A percentile compares a stretch with the other conserved stretches of the same genome.
Conservation (phyloP, 2,797 vertebrate genomes). For the Meriones psammophilus region DNA sequence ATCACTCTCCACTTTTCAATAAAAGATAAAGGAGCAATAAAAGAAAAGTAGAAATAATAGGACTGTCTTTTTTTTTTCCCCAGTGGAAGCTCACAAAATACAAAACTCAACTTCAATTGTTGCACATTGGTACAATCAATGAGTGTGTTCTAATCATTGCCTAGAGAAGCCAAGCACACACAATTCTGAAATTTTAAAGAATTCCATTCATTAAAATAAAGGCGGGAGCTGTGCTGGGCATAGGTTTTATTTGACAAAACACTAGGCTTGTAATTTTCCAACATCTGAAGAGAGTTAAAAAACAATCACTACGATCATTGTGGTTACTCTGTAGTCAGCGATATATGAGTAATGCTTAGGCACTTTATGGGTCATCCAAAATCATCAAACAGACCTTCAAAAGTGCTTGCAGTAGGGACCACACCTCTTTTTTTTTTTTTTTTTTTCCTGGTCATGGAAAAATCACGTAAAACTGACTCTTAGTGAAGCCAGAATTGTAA, state of each 20-base stretch:
- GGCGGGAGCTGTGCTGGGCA: background rate
- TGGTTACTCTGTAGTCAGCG: constrained; percentile 51
- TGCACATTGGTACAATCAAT: constrained; percentile 25
- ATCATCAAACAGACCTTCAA: constrained; percentile 72
- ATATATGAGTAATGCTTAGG: constrained; percentile 64
- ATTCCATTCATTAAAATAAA: constrained; percentile 77
- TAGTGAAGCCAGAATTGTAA: constrained; percentile 64
- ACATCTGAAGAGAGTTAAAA: constrained; percentile 77
- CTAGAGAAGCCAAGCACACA: background rate
- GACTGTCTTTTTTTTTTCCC: constrained; percentile 23
- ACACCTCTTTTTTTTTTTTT: constrained; percentile 54
- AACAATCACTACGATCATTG: constrained; percentile 60
- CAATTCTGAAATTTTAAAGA: constrained; percentile 54
- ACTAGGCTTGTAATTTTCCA: constrained; percentile 72
- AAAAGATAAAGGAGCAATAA: background rate
- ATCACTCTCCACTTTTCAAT: background rate
- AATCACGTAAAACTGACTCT: constrained; percentile 51
- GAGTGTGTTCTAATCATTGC: constrained; percentile 46
- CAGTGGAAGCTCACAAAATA: constrained; percentile 34
- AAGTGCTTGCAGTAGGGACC: constrained; percentile 67
- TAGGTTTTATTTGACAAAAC: constrained; percentile 61
- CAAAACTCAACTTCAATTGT: background rate
- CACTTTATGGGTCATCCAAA: constrained; percentile 55
- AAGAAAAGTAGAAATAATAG: background rate
- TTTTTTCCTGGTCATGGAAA: constrained; percentile 72